These are phyloP conservation scores for Carollia perspicillata DNA, from an alignment of 2,113 vertebrate genomes.

Conservation along the genomic window DNA sequence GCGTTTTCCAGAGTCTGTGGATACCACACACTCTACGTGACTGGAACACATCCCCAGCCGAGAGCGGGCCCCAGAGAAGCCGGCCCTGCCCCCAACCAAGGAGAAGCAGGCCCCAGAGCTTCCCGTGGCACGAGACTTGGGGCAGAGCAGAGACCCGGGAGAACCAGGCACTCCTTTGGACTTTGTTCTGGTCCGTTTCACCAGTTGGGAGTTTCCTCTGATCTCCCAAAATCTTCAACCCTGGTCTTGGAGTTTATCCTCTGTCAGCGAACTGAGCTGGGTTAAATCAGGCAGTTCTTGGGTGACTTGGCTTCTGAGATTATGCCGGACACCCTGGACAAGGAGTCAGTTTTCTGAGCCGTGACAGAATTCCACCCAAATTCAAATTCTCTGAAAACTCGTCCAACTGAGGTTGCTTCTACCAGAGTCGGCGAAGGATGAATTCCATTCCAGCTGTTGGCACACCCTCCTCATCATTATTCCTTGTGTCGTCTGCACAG, in stretches of 20 bases:
- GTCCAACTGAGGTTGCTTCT: not conserved
- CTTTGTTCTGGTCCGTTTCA: not conserved
- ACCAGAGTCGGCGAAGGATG: not conserved
- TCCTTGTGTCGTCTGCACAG: not conserved
- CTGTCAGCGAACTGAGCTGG: not conserved
- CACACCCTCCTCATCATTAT: rapidly evolving
- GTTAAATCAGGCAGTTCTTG: not conserved
- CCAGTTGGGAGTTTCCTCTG: not conserved
- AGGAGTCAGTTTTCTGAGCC: not conserved
- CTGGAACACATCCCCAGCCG: not conserved
- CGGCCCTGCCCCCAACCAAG: not conserved
- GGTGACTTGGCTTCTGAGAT: not conserved
- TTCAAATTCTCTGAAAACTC: not conserved
- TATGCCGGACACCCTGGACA: not conserved
- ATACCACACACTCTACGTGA: too few relatives aligned
- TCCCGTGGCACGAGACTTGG: rapidly evolving
- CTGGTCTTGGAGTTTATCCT: not conserved
- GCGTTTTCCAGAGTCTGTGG: not conserved
- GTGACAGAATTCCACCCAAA: not conserved
- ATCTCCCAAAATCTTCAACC: not conserved
- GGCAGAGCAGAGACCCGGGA: not conserved
- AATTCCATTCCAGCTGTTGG: not conserved
- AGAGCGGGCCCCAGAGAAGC: not conserved
- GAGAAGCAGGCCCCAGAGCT: not conserved
- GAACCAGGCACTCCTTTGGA: too few relatives aligned